Evolutionary conservation across 2,113 vertebrate genomes (phyloP), one percentile per base, ranked within the genome.

Genomic region (Leptobrachium leishanense): DNA sequence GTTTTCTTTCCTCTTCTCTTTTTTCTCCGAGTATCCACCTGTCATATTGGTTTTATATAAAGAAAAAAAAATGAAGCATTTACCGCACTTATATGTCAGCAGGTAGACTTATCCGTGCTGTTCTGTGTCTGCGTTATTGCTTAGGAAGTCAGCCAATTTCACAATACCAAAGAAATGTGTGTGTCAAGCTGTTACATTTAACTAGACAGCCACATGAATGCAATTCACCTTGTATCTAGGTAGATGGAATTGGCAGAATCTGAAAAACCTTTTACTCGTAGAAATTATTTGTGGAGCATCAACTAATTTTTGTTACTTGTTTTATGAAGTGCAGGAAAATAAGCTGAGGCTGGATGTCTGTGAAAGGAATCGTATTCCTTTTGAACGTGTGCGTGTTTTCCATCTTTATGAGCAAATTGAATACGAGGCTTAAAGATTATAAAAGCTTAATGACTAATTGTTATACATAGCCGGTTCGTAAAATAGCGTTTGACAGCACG

Each of bases 141-240:
- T 78, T 63, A 71, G 76, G 77, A 80, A 80, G 64, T 68, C 64
- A 74, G 78, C 78, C 78, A 74, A 80, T 80, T 80, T 80, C 50
- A 63, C 42, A 74, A 74, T 71, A 74, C 72, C 78, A 74, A 74
- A 74, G 63, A 80, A 80, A 80, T 80, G 59, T 74, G 72, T 40
- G 42, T 74, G 71, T 80, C 78, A 80, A 62, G 71, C 78, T 80
- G 78, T 80, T 74, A 68, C 64, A 80, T 80, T 80, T 74, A 79
- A 79, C 70, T 79, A 79, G 57, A 79, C 70, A 9, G 59, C 69
- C 42, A 67, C 50, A 43, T 73, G 77, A 74, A 74, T 59, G 71
- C 71, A 74, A 80, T 74, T 80, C 65, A 74, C 65, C 65, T 8
- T 41, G 72, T 62, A 68, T 43, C 50, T 68, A 74, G 54, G 53